A percentile compares a stretch with the other conserved stretches of the same genome.
These are phyloP conservation scores for Bagarius yarrelli DNA, from an alignment of 2,113 vertebrate genomes.

Conservation along the genomic window DNA sequence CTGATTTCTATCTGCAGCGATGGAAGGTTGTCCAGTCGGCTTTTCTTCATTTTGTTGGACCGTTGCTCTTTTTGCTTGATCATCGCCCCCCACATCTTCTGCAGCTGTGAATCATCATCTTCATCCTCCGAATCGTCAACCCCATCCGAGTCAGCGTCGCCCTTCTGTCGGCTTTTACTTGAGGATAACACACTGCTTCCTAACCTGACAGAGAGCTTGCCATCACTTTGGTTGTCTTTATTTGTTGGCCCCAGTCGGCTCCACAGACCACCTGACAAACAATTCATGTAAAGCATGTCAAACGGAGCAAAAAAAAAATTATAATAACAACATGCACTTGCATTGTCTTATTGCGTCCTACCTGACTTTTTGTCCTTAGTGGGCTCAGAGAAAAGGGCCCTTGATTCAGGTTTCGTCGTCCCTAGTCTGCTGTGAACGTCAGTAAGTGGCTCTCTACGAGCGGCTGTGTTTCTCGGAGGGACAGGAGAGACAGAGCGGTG, in stretches of 20 bases:
- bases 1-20: conserved; percentile 98
- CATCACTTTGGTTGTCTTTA: conserved; percentile 69
- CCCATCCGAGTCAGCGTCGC: conserved; percentile 45
- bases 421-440: conserved; percentile 92
- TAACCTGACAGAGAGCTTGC: conserved; percentile 11
- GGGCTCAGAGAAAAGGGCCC: conserved; percentile 72
- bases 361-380: conserved; percentile 87
- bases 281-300: neutral
- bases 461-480: conserved; percentile 58
- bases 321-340: neutral
- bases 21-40: conserved; percentile 90
- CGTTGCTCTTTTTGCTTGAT: conserved; percentile 91
- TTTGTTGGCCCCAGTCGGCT: conserved; percentile 85
- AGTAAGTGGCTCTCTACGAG: conserved; percentile 80
- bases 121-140: conserved; percentile 60
- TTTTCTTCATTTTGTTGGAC: conserved; percentile 86
- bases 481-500: conserved; percentile 66
- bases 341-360: conserved; percentile 49
- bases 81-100: conserved; percentile 92
- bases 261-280: conserved; percentile 82
- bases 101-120: conserved; percentile 90
- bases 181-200: conserved; percentile 15
- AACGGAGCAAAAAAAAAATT: neutral
- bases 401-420: conserved; percentile 75
- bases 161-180: conserved; percentile 49